Conservation (phyloP, 1,140 invertebrate species). For the Plectus sambesii region DNA sequence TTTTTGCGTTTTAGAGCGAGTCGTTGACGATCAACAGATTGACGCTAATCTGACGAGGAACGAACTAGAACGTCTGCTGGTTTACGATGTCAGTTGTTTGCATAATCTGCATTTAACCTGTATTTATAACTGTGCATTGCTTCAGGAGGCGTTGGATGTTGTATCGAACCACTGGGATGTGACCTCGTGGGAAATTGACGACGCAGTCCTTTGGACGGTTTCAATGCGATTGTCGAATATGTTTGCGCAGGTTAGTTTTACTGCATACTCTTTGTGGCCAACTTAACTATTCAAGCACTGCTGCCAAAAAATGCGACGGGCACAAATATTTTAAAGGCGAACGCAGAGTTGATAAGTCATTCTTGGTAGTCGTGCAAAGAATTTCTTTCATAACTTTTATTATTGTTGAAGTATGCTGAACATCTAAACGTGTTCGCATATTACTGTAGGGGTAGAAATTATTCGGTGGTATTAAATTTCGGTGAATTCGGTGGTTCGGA, state of each 20-base stretch:
- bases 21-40: conserved; percentile 93
- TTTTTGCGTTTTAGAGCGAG: conserved; percentile 58
- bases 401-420: conserved; percentile 9
- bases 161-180: conserved; percentile 15
- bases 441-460: too few relatives aligned
- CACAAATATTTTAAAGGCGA: too few relatives aligned
- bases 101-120: too few relatives aligned
- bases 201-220: conserved; percentile 67
- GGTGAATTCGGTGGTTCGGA: too few relatives aligned
- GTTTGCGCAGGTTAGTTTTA: conserved; percentile 47
- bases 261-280: neutral
- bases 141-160: conserved; percentile 28
- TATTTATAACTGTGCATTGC: neutral
- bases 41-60: conserved; percentile 85
- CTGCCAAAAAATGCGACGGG: neutral
- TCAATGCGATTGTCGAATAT: conserved; percentile 58
- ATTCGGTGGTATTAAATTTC: too few relatives aligned
- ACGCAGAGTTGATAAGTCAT: too few relatives aligned
- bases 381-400: conserved; percentile 6
- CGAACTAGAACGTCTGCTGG: conserved; percentile 82
- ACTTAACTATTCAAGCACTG: neutral
- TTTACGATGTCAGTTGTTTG: conserved; percentile 65
- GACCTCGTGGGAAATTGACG: conserved; percentile 61
- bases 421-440: too few relatives aligned
- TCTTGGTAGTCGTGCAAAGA: too few relatives aligned